phyloP scores from a whole-genome alignment of 1,140 invertebrate species.

The Oreohelix idahoensis region DNA sequence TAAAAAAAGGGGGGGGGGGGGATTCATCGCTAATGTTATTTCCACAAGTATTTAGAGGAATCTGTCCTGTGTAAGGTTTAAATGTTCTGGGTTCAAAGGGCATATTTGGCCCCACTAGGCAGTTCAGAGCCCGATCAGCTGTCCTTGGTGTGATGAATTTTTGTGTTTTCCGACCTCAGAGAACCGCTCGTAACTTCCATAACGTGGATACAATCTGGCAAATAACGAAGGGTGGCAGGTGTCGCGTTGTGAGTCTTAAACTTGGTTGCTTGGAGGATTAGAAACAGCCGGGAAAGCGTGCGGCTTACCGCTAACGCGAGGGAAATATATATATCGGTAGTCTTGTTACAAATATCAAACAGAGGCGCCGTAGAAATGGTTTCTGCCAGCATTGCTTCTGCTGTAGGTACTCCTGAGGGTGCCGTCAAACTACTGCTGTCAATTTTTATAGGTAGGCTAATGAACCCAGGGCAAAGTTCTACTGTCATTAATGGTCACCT shows the following conservation, averaged over 20 bases:
- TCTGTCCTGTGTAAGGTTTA: no score
- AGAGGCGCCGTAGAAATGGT: background rate
- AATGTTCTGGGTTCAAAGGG: no score
- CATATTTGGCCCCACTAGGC: background rate
- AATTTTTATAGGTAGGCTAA: conserved; percentile 40
- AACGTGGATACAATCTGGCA: conserved; percentile 2
- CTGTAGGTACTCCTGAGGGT: conserved; percentile 36
- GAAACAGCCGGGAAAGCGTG: background rate
- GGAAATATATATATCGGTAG: background rate
- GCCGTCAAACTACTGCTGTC: conserved; percentile 40
- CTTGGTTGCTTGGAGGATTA: background rate
- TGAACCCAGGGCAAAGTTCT: no score
- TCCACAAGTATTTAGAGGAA: no score
- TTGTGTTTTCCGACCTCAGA: background rate
- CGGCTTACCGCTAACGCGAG: background rate
- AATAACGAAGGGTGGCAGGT: background rate
- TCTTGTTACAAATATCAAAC: background rate
- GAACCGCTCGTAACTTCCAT: background rate
- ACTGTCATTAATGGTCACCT: no score
- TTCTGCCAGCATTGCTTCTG: conserved; percentile 13
- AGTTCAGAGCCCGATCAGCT: background rate
- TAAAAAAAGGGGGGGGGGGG: no score
- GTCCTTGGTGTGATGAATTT: background rate
- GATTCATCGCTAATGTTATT: no score
- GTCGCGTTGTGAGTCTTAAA: background rate